These are phyloP conservation scores for Ophion ellenae DNA, from an alignment of 2,888 invertebrate species.

Conservation along the genomic window DNA sequence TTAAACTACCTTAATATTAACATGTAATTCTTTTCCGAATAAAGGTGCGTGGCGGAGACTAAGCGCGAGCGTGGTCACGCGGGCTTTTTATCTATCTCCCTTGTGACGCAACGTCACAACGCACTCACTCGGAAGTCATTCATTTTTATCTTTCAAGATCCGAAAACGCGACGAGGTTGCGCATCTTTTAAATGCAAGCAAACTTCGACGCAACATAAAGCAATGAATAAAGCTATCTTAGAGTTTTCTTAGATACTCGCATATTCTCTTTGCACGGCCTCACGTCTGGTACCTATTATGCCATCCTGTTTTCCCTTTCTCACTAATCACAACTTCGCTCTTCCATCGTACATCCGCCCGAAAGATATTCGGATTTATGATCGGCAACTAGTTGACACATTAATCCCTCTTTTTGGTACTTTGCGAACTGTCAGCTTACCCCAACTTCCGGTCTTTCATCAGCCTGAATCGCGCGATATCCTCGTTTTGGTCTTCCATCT, in stretches of 20 bases:
- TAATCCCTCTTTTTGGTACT: background rate
- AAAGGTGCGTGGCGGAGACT: too few relatives aligned
- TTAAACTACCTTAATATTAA: too few relatives aligned
- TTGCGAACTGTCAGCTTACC: background rate
- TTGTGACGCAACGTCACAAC: too few relatives aligned
- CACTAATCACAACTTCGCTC: too few relatives aligned
- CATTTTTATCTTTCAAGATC: too few relatives aligned
- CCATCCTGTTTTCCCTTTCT: background rate
- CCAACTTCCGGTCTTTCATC: background rate
- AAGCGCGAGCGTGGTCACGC: too few relatives aligned
- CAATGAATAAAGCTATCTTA: too few relatives aligned
- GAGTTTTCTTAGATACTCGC: background rate
- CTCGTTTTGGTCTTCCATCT: background rate
- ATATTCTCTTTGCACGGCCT: background rate
- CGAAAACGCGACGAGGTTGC: too few relatives aligned
- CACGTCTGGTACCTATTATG: background rate
- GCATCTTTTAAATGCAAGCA: background rate
- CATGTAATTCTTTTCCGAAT: too few relatives aligned
- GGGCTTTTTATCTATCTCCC: too few relatives aligned
- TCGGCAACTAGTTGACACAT: background rate
- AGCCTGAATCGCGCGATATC: background rate
- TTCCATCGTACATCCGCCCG: too few relatives aligned
- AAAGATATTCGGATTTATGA: background rate
- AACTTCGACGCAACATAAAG: background rate
- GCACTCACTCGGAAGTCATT: too few relatives aligned